These are phyloP conservation scores for Paradoxurus hermaphroditus DNA, from an alignment of 2,113 vertebrate genomes.

Conservation along the genomic window DNA sequence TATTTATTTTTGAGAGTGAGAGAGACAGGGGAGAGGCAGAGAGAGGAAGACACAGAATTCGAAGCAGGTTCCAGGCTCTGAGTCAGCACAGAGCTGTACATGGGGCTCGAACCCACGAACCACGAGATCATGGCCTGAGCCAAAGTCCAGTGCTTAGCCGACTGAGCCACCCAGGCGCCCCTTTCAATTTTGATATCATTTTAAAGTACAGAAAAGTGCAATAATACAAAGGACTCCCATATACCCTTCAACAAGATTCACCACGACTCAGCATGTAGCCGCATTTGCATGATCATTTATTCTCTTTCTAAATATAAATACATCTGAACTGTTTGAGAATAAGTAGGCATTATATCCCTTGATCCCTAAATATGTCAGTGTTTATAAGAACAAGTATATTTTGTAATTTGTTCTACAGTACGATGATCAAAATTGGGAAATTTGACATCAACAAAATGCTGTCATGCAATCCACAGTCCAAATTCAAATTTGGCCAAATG, in stretches of 20 bases:
- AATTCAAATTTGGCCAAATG: background rate
- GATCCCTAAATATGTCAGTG: background rate
- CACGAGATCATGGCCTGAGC: too few species aligned
- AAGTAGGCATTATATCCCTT: background rate
- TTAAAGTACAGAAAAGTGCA: background rate
- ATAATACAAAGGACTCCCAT: background rate
- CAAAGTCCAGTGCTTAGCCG: too few species aligned
- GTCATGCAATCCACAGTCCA: background rate
- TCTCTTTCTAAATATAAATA: background rate
- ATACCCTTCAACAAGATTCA: background rate
- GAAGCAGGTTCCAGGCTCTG: too few species aligned
- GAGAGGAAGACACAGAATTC: too few species aligned
- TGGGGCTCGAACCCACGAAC: too few species aligned
- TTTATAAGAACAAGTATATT: background rate
- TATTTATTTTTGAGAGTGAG: too few species aligned
- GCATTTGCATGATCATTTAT: background rate
- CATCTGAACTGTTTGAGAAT: background rate
- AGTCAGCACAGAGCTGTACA: too few species aligned
- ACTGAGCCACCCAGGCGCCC: too few species aligned
- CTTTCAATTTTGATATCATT: slow-evolving; percentile 6
- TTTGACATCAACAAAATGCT: slow-evolving; percentile 10
- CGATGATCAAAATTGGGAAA: background rate
- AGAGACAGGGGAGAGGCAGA: too few species aligned
- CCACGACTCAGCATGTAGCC: background rate
- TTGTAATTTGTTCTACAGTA: background rate